Evolutionary conservation across 2,113 vertebrate genomes (phyloP).

Genomic region (Panurus biarmicus): DNA sequence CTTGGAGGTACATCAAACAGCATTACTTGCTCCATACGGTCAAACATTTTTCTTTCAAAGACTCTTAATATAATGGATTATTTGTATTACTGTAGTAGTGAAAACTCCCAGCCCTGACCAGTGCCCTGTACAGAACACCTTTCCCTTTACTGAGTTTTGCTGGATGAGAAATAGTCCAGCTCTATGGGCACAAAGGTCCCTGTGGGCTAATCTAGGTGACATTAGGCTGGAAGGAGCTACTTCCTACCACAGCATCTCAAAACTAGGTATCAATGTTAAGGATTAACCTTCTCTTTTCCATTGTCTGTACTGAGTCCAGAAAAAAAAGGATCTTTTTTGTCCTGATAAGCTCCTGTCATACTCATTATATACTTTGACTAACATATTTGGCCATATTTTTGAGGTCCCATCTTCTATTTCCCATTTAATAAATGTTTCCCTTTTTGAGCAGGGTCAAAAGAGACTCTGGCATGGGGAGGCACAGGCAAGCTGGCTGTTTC

Average conservation of each 20-base stretch:
- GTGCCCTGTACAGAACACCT: background rate
- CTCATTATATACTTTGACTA: background rate
- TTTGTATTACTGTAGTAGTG: slow-evolving; percentile 1
- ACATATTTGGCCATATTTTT: background rate
- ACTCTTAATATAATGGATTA: slow-evolving; percentile 1
- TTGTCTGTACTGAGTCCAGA: background rate
- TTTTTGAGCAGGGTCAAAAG: background rate
- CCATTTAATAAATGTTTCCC: background rate
- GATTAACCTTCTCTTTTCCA: background rate
- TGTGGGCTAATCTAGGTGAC: background rate
- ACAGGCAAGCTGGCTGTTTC: background rate
- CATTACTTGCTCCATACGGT: background rate
- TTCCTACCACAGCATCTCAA: background rate
- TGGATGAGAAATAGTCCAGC: background rate
- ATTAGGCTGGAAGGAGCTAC: background rate
- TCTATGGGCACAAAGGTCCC: background rate
- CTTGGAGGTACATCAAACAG: slow-evolving; percentile 54
- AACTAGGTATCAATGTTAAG: background rate
- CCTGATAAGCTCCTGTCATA: background rate
- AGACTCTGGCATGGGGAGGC: background rate
- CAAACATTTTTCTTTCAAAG: slow-evolving; percentile 29
- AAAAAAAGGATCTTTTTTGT: background rate
- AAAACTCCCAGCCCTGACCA: background rate
- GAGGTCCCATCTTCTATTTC: background rate
- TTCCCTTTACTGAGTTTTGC: background rate